Percentiles rank a stretch among this genome's conserved stretches.
phyloP scores from a whole-genome alignment of 2,113 vertebrate species.

The Chamaetylas fuelleborni region DNA sequence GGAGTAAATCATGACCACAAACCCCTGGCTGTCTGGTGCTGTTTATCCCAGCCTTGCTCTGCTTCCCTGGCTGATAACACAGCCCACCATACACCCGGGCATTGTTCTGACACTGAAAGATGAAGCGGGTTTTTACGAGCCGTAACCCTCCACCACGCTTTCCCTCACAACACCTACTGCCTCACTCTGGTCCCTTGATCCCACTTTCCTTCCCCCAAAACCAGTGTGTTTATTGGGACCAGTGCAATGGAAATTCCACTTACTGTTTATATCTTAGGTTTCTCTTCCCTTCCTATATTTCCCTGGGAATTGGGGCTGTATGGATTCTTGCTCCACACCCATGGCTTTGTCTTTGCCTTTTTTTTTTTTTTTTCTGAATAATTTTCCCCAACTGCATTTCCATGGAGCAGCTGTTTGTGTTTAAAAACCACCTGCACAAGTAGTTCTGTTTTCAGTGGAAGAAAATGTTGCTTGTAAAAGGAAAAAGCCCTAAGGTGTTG shows the following conservation, averaged over 20 bases:
- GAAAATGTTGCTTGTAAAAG: conserved; percentile 76
- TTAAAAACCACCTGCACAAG: conserved; percentile 77
- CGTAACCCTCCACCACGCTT: conserved; percentile 49
- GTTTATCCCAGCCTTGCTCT: conserved; percentile 38
- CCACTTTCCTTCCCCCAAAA: conserved; percentile 63
- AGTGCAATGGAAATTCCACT: conserved; percentile 70
- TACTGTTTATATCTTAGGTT: conserved; percentile 62
- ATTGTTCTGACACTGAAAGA: conserved; percentile 67
- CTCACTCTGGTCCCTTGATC: conserved; percentile 61
- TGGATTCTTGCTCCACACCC: conserved; percentile 50
- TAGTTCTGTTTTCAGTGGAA: conserved; percentile 73
- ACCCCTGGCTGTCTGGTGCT: background rate
- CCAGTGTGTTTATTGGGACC: conserved; percentile 57
- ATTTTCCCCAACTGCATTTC: conserved; percentile 63
- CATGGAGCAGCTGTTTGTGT: conserved; percentile 74
- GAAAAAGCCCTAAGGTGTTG: conserved; percentile 71
- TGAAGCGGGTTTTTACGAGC: conserved; percentile 63
- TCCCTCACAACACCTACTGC: conserved; percentile 57
- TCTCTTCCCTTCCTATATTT: conserved; percentile 38
- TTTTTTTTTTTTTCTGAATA: background rate
- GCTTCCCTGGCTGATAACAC: conserved; percentile 66
- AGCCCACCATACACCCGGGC: conserved; percentile 58
- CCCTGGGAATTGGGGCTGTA: conserved; percentile 39
- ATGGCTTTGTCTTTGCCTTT: conserved; percentile 54
- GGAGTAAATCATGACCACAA: background rate